phyloP scores from a whole-genome alignment of 2,113 vertebrate species.

The Heterochromis multidens region DNA sequence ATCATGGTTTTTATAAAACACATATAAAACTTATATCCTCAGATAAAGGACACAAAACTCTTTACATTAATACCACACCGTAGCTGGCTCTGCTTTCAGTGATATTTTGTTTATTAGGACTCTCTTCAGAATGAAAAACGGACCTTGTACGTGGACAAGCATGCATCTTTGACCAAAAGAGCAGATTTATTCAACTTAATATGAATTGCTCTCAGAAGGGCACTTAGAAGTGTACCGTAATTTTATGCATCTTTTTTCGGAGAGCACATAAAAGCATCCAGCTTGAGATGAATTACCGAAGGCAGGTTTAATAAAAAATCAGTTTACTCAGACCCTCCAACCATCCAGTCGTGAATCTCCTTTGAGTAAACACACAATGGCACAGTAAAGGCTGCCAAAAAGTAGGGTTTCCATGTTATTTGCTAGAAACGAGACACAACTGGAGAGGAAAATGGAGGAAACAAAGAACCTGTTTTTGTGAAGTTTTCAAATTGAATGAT shows the following conservation, averaged over 20 bases:
- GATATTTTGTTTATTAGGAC: neutral
- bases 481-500: neutral
- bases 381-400: neutral
- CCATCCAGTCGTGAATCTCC: neutral
- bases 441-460: neutral
- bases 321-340: neutral
- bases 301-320: neutral
- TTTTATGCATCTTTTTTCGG: neutral
- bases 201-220: constrained; percentile 22
- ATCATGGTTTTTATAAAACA: neutral
- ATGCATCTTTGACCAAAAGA: neutral
- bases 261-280: constrained; percentile 2
- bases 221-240: constrained; percentile 1
- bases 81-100: neutral
- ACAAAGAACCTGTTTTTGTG: neutral
- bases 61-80: neutral
- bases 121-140: neutral
- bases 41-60: neutral
- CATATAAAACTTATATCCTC: neutral
- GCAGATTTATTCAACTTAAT: neutral
- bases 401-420: neutral
- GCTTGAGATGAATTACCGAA: neutral
- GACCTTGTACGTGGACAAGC: neutral
- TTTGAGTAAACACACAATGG: neutral
- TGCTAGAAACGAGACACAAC: neutral